phyloP scores from a whole-genome alignment of 2,888 invertebrate genomes.

The Polymixis flavicincta region DNA sequence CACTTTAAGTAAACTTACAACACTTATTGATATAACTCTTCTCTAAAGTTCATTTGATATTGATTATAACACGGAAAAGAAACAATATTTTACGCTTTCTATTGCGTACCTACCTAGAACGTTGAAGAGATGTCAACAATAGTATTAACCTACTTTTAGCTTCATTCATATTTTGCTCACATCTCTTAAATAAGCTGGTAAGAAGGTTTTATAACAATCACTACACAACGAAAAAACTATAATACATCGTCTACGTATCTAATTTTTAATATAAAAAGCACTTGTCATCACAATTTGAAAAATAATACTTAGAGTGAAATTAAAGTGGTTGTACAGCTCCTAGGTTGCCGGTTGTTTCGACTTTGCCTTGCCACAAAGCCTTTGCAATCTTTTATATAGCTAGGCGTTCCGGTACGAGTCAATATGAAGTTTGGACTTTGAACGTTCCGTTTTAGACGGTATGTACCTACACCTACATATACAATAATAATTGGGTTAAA shows the following conservation, averaged over 20 bases:
- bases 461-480: no score
- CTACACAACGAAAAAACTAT: not conserved
- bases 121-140: not conserved
- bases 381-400: slow-evolving; percentile 9
- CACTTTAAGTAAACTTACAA: not conserved
- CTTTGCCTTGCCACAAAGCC: not conserved
- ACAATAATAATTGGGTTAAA: no score
- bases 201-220: not conserved
- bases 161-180: not conserved
- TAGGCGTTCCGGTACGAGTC: not conserved
- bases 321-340: not conserved
- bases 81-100: not conserved
- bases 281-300: slow-evolving; percentile 3
- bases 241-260: not conserved
- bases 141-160: not conserved
- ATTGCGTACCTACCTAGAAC: not conserved
- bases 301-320: not conserved
- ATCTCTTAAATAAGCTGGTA: not conserved
- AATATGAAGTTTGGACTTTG: slow-evolving; percentile 14
- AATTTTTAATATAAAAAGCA: not conserved
- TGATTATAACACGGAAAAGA: not conserved
- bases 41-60: not conserved
- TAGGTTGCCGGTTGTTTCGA: not conserved
- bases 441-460: no score
- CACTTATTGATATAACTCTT: not conserved